phyloP scores from a whole-genome alignment of 1,140 invertebrate species.

The Drosophila quadrilineata region DNA sequence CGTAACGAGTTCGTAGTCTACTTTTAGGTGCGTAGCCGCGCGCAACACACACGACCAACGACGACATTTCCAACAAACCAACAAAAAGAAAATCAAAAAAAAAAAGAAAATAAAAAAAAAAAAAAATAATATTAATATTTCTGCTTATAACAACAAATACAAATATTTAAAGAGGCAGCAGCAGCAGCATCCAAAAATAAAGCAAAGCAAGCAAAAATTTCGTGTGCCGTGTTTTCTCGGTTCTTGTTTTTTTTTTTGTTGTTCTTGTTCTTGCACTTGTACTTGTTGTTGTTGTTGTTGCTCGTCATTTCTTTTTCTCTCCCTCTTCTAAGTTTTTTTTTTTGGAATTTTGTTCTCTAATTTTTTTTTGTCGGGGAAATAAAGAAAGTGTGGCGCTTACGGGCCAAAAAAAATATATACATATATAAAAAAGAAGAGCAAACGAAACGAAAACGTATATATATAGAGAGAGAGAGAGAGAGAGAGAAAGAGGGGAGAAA shows the following conservation, averaged over 20 bases:
- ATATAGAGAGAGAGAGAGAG: too few relatives aligned
- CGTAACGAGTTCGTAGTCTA: constrained; percentile 68
- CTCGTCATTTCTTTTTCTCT: too few relatives aligned
- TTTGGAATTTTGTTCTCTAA: too few relatives aligned
- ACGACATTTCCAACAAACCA: constrained; percentile 14
- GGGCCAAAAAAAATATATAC: neutral
- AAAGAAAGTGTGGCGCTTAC: constrained; percentile 5
- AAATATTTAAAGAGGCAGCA: too few relatives aligned
- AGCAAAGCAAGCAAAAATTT: constrained; percentile 7
- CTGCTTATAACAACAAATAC: neutral
- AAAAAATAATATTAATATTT: constrained; percentile 7
- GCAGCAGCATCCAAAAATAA: too few relatives aligned
- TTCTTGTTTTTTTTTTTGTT: constrained; percentile 9
- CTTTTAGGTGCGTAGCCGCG: constrained; percentile 80
- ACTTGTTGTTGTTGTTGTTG: too few relatives aligned
- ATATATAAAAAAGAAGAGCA: neutral
- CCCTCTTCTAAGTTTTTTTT: too few relatives aligned
- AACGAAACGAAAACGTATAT: too few relatives aligned
- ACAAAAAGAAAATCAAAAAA: constrained; percentile 2
- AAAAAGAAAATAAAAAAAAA: neutral
- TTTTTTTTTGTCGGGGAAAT: too few relatives aligned
- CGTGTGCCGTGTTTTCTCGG: constrained; percentile 30
- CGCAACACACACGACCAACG: constrained; percentile 48
- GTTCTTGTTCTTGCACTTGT: constrained; percentile 21
- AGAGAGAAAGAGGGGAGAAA: too few relatives aligned